A percentile compares a stretch with the other conserved stretches of the same genome.
These are phyloP conservation scores for Sandelia bainsii DNA, from an alignment of 2,797 vertebrate species.

Conservation along the genomic window DNA sequence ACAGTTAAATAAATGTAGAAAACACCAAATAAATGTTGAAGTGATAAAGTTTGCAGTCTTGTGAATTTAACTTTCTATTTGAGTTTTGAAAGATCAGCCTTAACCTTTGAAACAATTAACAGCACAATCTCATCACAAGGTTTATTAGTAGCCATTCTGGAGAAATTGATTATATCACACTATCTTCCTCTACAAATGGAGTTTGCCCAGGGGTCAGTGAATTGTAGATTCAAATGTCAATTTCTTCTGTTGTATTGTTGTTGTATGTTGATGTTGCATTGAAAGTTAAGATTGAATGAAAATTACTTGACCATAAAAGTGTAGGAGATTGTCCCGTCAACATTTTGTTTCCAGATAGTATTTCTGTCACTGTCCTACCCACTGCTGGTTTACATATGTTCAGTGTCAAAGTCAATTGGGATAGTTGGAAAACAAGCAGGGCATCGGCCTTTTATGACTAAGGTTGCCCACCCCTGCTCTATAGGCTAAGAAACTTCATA, in stretches of 20 bases:
- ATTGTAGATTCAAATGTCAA: background rate
- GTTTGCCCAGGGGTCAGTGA: background rate
- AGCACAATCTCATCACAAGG: background rate
- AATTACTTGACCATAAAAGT: background rate
- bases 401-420: too few species aligned
- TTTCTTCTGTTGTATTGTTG: too few species aligned
- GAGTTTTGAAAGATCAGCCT: background rate
- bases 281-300: background rate
- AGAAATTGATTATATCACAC: background rate
- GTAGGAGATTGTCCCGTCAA: background rate
- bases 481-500: too few species aligned
- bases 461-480: too few species aligned
- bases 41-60: background rate
- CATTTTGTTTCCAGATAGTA: background rate
- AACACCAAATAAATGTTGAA: conserved; percentile 8
- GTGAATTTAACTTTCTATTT: background rate
- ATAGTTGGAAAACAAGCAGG: too few species aligned
- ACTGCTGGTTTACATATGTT: too few species aligned
- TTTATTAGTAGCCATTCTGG: background rate
- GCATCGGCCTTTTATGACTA: too few species aligned
- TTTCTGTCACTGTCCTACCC: background rate
- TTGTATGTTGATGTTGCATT: too few species aligned
- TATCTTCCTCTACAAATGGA: background rate
- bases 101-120: background rate
- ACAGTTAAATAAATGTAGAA: background rate